Base-by-base conservation (phyloP, 2,888 invertebrate species). In the Pseudanteris insignis region DNA sequence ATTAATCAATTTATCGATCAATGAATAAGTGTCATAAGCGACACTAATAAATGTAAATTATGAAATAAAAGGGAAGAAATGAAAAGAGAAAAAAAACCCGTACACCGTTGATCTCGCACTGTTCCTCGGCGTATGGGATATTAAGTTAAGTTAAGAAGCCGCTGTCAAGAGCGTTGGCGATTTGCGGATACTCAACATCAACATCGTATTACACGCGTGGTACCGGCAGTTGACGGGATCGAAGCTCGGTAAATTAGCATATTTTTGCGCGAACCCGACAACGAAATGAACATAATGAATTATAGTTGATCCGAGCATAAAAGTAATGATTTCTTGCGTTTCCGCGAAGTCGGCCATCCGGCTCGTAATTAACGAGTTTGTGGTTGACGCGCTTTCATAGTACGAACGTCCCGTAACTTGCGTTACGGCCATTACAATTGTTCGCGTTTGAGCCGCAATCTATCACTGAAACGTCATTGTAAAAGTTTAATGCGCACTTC, bases 381-480 rank as follows among this genome's bases (percentile, higher is more conserved):
- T 18, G 46, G 58, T 58, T 63, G 54, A 58, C 54, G 62, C 44
- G 57, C 33, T 24, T 43, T 41, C 34, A 33, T 33, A 29, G 33
- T 18, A 36, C 37, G 32, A 41, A 51, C 63, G 44, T 37, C 38
- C 26, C 33, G 43, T 36, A 40, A 53, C 24, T 38, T 29, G 28
- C 33, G 46, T 44, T 29, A 32, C 18, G 26, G 47, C 13, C 43
- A 58, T 53, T 63, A 41, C 38, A 53, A 40, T 63, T 43, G 51
- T 41, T 36, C 59, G 37, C 53, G 34, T 53, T 58, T 47, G 34
- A 57, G 46, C 33, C 44, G 50, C 48, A 54, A 64, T 63, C 50
- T 58, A 65, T 62, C 66, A 63, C 46, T 32, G 44, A 43, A 51
- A 47, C 54, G 55, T 65, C 67, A 54, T 36, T 60, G 50, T 48